These are phyloP conservation scores for Melinopterus prodromus DNA, from an alignment of 2,888 invertebrate species.

Conservation along the genomic window DNA sequence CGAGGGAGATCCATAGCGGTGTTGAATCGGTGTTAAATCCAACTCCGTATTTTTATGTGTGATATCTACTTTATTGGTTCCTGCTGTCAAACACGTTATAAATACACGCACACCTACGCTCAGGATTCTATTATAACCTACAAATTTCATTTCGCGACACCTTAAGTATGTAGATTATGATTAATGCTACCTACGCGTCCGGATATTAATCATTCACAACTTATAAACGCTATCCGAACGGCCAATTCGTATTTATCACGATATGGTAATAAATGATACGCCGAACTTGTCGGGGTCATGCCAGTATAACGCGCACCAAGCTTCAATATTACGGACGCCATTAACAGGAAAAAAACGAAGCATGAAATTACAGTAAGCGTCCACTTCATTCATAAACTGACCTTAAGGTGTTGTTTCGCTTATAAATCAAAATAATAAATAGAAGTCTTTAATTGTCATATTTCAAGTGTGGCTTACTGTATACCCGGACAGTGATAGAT, in stretches of 20 bases:
- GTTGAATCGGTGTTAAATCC: too few relatives aligned
- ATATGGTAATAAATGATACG: background rate
- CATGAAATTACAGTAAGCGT: background rate
- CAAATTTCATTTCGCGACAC: background rate
- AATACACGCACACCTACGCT: background rate
- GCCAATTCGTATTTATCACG: background rate
- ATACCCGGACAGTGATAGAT: conserved; percentile 20
- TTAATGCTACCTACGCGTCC: background rate
- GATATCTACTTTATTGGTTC: background rate
- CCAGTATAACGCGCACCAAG: background rate
- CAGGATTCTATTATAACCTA: background rate
- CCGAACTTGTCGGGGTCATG: background rate
- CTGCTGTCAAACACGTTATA: background rate
- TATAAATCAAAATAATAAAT: background rate
- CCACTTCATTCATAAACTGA: background rate
- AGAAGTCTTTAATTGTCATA: background rate
- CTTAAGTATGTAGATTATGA: background rate
- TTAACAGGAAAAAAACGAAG: background rate
- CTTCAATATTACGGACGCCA: background rate
- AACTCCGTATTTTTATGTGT: too few relatives aligned
- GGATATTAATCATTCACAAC: background rate
- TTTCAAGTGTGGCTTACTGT: background rate
- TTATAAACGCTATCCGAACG: background rate
- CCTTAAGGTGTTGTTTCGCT: background rate
- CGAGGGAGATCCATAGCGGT: too few relatives aligned